phyloP scores from a whole-genome alignment of 2,113 vertebrate genomes.

The Heteronetta atricapilla region DNA sequence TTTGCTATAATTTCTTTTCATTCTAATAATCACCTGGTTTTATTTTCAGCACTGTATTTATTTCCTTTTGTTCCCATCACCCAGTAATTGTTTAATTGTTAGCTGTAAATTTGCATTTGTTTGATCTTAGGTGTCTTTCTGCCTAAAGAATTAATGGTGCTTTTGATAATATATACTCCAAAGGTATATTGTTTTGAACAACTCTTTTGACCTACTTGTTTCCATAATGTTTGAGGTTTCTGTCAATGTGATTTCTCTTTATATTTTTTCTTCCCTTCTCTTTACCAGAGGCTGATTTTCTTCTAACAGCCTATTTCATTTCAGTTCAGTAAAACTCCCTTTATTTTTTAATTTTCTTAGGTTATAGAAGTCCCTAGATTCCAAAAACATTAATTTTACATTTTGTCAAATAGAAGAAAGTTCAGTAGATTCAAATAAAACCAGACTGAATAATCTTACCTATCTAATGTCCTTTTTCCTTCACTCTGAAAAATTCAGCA shows the following conservation, averaged over 20 bases:
- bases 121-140: constrained; percentile 52
- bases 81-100: constrained; percentile 29
- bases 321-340: constrained; percentile 42
- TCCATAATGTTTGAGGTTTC: constrained; percentile 52
- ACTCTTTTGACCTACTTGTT: constrained; percentile 62
- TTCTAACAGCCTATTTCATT: constrained; percentile 38
- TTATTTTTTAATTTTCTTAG: constrained; percentile 64
- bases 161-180: constrained; percentile 61
- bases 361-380: constrained; percentile 48
- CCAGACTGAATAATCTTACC: constrained; percentile 52
- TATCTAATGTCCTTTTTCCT: constrained; percentile 26
- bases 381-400: constrained; percentile 68
- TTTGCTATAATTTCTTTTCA: background rate
- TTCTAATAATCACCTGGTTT: background rate
- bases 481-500: constrained; percentile 47
- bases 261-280: constrained; percentile 56
- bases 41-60: constrained; percentile 28
- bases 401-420: constrained; percentile 56
- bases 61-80: constrained; percentile 36
- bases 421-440: constrained; percentile 55
- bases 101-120: constrained; percentile 60
- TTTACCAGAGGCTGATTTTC: constrained; percentile 54
- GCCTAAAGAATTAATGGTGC: constrained; percentile 51
- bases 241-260: constrained; percentile 54
- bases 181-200: constrained; percentile 55